These are phyloP conservation scores for Brachionus paranguensis DNA, from an alignment of 1,140 invertebrate species.

Conservation along the genomic window DNA sequence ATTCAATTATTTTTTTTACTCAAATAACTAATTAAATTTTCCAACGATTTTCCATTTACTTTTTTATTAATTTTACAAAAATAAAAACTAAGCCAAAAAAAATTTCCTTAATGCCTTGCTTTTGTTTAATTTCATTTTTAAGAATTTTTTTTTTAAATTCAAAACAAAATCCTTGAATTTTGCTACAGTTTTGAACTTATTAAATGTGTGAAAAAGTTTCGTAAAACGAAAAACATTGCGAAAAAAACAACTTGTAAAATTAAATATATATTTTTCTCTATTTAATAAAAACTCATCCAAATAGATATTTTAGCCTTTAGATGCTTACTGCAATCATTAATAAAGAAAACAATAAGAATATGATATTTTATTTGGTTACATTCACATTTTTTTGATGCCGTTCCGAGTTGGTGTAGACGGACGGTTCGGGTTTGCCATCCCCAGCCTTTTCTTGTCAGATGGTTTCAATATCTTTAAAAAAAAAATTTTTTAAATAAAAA, in stretches of 20 bases:
- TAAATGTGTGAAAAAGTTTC: neutral
- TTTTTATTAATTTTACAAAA: neutral
- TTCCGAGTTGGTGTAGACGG: constrained; percentile 33
- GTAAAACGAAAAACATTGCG: neutral
- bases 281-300: neutral
- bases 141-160: neutral
- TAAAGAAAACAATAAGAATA: neutral
- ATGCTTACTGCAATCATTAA: neutral
- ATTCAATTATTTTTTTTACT: neutral
- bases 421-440: neutral
- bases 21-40: neutral
- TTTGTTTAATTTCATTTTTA: neutral
- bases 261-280: neutral
- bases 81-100: neutral
- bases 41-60: neutral
- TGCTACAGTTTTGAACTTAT: neutral
- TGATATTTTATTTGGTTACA: neutral
- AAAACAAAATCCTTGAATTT: neutral
- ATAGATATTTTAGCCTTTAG: neutral
- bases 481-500: neutral
- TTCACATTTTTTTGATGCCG: constrained; percentile 36
- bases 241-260: neutral
- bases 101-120: neutral
- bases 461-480: constrained; percentile 30
- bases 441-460: constrained; percentile 35